phyloP scores from a whole-genome alignment of 2,113 vertebrate genomes.

The Nanger granti region DNA sequence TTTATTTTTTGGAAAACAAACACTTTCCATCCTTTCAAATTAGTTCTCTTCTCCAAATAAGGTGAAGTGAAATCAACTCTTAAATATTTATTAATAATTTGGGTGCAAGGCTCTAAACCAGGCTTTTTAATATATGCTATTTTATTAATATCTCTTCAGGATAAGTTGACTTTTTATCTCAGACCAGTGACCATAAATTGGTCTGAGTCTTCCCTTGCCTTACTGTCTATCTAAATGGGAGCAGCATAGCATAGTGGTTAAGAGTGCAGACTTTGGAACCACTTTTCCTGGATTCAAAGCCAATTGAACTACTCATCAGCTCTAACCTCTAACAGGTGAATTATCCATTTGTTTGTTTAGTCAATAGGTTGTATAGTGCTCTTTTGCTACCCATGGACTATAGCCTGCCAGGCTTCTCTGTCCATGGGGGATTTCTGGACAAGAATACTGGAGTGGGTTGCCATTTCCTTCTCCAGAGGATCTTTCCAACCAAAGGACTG shows the following conservation, averaged over 20 bases:
- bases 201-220: not conserved
- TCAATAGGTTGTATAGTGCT: not conserved
- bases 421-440: not conserved
- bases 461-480: not conserved
- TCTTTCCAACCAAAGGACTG: not conserved
- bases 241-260: not conserved
- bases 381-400: not conserved
- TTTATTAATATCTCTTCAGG: not conserved
- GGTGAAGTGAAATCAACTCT: not conserved
- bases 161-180: not conserved
- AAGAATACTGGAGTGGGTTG: not conserved
- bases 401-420: not conserved
- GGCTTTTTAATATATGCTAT: not conserved
- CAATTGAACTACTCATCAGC: not conserved
- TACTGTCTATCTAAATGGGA: not conserved
- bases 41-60: not conserved
- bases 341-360: not conserved
- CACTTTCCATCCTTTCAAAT: not conserved
- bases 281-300: not conserved
- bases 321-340: not conserved
- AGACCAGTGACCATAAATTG: not conserved
- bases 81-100: conserved; percentile 22
- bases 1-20: not conserved
- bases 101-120: not conserved
- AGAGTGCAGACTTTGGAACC: not conserved